Evolutionary conservation across 2,113 vertebrate genomes (phyloP).

Genomic region (Antechinus stuartii): DNA sequence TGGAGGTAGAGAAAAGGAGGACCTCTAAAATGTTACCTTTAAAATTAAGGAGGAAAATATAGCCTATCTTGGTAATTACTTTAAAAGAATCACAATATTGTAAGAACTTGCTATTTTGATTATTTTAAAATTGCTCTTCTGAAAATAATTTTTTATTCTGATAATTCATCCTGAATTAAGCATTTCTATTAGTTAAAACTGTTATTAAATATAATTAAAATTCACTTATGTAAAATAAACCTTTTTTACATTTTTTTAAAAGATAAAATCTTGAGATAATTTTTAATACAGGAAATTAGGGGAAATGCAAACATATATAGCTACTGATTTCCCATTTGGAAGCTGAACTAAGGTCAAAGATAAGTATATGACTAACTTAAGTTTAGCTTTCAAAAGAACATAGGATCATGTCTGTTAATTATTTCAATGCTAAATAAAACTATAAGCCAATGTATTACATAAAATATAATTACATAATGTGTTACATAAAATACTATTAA

Average conservation of each 20-base stretch:
- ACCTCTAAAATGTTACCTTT: neutral
- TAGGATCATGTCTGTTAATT: neutral
- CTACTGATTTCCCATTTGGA: slow-evolving; percentile 31
- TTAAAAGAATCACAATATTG: slow-evolving; percentile 8
- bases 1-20: neutral
- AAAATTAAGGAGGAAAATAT: slow-evolving; percentile 3
- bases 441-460: slow-evolving; percentile 7
- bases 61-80: neutral
- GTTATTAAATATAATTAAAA: slow-evolving; percentile 16
- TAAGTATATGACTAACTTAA: slow-evolving; percentile 3
- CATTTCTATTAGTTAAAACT: slow-evolving; percentile 21
- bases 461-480: neutral
- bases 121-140: slow-evolving; percentile 22
- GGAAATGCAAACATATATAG: neutral
- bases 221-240: slow-evolving; percentile 45
- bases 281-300: slow-evolving; percentile 4
- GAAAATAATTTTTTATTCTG: slow-evolving; percentile 18
- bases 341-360: slow-evolving; percentile 11
- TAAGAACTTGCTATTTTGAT: neutral
- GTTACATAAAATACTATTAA: slow-evolving; percentile 17
- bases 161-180: slow-evolving; percentile 13
- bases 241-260: slow-evolving; percentile 42
- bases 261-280: neutral
- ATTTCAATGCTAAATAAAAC: slow-evolving; percentile 28
- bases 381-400: slow-evolving; percentile 42